These are phyloP conservation scores for Acropternis orthonyx DNA, from an alignment of 2,797 vertebrate genomes.

Conservation along the genomic window DNA sequence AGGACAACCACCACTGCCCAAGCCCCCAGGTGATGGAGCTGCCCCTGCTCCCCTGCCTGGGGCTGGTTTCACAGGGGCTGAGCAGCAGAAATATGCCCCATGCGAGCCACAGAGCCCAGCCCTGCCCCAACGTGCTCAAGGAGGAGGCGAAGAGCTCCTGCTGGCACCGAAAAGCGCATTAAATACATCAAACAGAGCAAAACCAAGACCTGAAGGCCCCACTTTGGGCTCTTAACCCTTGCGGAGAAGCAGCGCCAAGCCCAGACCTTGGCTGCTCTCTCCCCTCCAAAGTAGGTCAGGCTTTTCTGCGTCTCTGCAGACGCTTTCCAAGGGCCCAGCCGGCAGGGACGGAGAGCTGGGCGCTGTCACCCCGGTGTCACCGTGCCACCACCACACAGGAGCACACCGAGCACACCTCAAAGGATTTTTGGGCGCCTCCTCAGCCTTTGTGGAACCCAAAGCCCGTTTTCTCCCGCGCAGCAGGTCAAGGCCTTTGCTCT, in stretches of 20 bases:
- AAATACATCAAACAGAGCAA: accelerated
- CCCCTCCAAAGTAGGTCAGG: constrained; percentile 55
- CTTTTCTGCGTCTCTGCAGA: not conserved
- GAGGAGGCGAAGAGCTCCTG: accelerated
- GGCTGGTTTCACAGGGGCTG: not conserved
- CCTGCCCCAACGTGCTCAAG: not conserved
- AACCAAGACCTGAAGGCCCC: not conserved
- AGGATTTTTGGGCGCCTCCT: accelerated
- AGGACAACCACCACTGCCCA: accelerated
- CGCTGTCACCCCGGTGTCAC: not conserved
- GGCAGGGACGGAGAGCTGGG: not conserved
- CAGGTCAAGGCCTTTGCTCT: not conserved
- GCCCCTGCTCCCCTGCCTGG: not conserved
- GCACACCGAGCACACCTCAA: not conserved
- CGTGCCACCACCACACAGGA: not conserved
- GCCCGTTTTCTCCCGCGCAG: not conserved
- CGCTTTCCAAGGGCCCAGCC: not conserved
- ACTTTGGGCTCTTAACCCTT: not conserved
- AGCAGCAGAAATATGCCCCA: not conserved
- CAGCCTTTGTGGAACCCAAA: not conserved
- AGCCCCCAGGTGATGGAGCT: not conserved
- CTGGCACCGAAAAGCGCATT: not conserved
- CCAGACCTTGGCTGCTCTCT: constrained; percentile 14
- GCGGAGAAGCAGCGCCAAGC: not conserved
- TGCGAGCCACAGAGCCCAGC: not conserved